Evolutionary conservation across 1,140 invertebrate species (phyloP), one percentile per base, ranked within the genome.

Genomic region (Aleiodes sp.): DNA sequence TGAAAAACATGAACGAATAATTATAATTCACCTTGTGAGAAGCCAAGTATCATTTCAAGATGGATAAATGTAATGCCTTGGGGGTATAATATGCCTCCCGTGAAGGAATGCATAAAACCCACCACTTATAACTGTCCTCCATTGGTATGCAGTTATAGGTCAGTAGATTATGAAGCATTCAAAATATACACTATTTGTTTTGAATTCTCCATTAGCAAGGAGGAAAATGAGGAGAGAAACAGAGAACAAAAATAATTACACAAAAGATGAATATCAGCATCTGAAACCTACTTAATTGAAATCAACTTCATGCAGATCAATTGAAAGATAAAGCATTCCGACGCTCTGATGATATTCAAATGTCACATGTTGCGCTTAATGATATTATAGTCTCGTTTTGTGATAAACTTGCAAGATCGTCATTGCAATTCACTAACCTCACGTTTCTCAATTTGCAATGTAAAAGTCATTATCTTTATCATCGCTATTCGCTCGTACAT

Each of bases 61-160:
- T n/a, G n/a, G n/a, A 46, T 46, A 46, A 46, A 46, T 16, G 41
- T 14, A 46, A 46, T 19, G 19, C 41, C 41, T 19, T n/a, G 6
- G 41, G 41, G 41, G 41, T 46, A 46, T 46, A 46, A 46, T 46
- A n/a, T 19, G 14, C 41, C 41, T 46, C 41, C n/a, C 41, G 41
- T 46, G 14, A 14, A 68, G 46, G 70, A 71, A 68, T 71, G 70
- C 59, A 68, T 29, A 60, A 60, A 37, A 65, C 29, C 52, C 43
- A 67, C 46, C 65, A 64, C 59, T 71, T 63, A 71, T 71, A 71
- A 67, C 70, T 68, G 65, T 71, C 61, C 60, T 59, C 61, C 28
- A 28, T 67, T 24, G 39, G 39, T 33, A 19, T 60, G 62, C 61
- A 46, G 24, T 68, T 66, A 61, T 66, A 70, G 64, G 69, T 65